phyloP scores from a whole-genome alignment of 2,797 vertebrate genomes.

The Pogoniulus pusillus region DNA sequence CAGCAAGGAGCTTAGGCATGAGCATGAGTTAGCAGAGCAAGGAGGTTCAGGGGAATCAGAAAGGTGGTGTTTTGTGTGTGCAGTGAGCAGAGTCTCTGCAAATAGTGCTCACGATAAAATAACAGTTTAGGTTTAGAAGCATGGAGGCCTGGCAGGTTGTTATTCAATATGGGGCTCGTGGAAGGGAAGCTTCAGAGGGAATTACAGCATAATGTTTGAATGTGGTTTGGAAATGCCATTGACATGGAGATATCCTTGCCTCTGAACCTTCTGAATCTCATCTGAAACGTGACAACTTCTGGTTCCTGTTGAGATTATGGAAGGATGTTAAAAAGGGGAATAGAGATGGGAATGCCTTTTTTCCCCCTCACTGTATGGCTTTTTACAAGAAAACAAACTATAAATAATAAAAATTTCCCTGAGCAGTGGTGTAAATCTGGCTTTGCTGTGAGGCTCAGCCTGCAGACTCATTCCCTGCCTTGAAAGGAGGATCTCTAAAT shows the following conservation, averaged over 20 bases:
- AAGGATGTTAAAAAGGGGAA: not conserved
- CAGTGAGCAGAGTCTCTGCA: not conserved
- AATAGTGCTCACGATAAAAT: not conserved
- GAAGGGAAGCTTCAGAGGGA: slow-evolving; percentile 8
- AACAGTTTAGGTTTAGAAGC: not conserved
- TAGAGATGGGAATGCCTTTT: not conserved
- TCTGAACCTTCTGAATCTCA: not conserved
- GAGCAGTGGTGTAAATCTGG: not conserved
- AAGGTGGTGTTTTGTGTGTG: not conserved
- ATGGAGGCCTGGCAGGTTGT: not conserved
- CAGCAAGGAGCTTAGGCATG: not conserved
- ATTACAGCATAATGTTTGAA: slow-evolving; percentile 12
- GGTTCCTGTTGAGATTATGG: not conserved
- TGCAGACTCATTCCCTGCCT: not conserved
- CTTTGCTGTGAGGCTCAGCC: not conserved
- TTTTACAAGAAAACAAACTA: slow-evolving; percentile 19
- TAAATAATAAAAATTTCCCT: slow-evolving; percentile 40
- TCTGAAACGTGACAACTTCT: slow-evolving; percentile 25
- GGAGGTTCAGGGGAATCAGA: not conserved
- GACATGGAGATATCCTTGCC: slow-evolving; percentile 28
- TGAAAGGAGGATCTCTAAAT: slow-evolving; percentile 40
- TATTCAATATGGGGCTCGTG: not conserved
- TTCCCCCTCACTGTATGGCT: not conserved
- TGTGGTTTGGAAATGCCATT: slow-evolving; percentile 23
- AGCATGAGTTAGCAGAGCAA: not conserved